These are phyloP conservation scores for Erpetoichthys calabaricus DNA, from an alignment of 2,797 vertebrate genomes.

Conservation along the genomic window DNA sequence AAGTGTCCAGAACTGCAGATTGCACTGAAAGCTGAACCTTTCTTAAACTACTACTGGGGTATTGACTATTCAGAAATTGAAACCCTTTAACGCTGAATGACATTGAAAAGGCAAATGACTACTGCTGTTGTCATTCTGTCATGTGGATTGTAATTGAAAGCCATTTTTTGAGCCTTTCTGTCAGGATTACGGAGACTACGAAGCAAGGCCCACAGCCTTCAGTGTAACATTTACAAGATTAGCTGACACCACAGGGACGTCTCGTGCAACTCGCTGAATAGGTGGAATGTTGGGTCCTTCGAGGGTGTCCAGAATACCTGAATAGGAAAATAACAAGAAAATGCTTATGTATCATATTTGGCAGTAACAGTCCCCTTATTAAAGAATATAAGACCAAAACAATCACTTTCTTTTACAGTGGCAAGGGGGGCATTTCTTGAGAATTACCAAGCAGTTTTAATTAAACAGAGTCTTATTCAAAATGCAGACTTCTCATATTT, in stretches of 20 bases:
- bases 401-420: neutral
- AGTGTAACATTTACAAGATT: slow-evolving; percentile 52
- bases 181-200: slow-evolving; percentile 23
- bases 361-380: neutral
- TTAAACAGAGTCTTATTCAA: too few relatives aligned
- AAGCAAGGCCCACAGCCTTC: slow-evolving; percentile 25
- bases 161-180: too few relatives aligned
- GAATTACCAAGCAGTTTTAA: too few relatives aligned
- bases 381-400: neutral
- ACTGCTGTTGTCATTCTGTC: too few relatives aligned
- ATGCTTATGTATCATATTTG: neutral
- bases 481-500: too few relatives aligned
- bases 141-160: too few relatives aligned
- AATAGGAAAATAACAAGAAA: slow-evolving; percentile 15
- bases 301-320: slow-evolving; percentile 78
- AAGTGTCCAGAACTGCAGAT: too few relatives aligned
- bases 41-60: too few relatives aligned
- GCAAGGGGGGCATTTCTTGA: neutral
- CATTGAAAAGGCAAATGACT: too few relatives aligned
- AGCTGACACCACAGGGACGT: slow-evolving; percentile 52
- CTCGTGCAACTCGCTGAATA: slow-evolving; percentile 81
- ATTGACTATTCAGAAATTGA: too few relatives aligned
- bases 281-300: slow-evolving; percentile 70
- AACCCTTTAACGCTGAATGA: too few relatives aligned
- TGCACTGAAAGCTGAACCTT: too few relatives aligned